Percentiles rank a stretch among this genome's conserved stretches.
Evolutionary conservation across 2,888 invertebrate species (phyloP).

Genomic region (Mythimna lalbum): DNA sequence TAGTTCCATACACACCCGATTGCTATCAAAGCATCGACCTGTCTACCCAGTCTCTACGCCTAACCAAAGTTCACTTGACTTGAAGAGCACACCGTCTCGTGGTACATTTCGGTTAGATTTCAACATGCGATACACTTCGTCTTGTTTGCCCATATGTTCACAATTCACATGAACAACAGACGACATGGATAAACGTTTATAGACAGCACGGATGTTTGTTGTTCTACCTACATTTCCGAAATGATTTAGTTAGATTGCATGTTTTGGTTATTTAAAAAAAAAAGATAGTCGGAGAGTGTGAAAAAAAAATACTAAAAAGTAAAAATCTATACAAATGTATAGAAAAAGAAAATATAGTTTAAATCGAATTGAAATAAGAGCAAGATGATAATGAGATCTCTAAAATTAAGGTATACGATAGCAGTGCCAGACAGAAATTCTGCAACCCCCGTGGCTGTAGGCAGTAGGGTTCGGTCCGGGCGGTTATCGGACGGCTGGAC

Average conservation of each 20-base stretch:
- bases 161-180: conserved; percentile 35
- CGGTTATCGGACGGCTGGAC: too few species aligned
- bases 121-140: conserved; percentile 33
- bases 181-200: conserved; percentile 4
- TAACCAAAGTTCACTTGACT: conserved; percentile 34
- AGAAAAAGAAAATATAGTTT: background rate
- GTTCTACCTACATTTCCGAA: background rate
- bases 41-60: background rate
- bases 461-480: too few species aligned
- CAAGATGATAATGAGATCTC: background rate
- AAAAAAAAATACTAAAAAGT: background rate
- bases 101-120: conserved; percentile 41
- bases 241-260: background rate
- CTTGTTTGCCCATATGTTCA: conserved; percentile 15
- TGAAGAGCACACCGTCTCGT: conserved; percentile 25
- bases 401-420: background rate
- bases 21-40: background rate
- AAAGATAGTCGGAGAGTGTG: background rate
- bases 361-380: background rate
- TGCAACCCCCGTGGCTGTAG: too few species aligned
- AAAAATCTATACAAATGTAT: background rate
- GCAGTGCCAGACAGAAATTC: too few species aligned
- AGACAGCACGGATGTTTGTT: conserved; percentile 1
- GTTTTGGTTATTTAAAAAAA: background rate
- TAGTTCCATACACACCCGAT: background rate